Conservation (phyloP, 2,113 vertebrate genomes). For the Mesocricetus auratus region DNA sequence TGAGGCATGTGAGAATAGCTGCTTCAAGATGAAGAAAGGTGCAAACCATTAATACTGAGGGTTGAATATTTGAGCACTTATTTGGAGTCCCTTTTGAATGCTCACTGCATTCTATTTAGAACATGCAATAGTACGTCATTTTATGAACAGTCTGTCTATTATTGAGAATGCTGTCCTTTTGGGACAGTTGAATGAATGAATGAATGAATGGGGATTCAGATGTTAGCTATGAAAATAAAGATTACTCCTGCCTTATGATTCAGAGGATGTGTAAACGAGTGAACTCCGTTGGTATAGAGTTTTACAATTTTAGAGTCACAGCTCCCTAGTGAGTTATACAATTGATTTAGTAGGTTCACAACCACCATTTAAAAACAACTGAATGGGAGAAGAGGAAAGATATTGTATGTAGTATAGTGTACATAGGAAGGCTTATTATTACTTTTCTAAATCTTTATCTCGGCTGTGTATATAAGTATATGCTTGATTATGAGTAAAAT, state of each 20-base stretch:
- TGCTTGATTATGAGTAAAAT: constrained; percentile 8
- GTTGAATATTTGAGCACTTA: constrained; percentile 18
- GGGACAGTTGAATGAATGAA: not conserved
- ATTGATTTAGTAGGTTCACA: not conserved
- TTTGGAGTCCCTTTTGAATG: constrained; percentile 14
- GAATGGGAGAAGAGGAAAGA: not conserved
- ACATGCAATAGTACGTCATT: not conserved
- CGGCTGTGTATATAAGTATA: not conserved
- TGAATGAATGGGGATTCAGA: constrained; percentile 25
- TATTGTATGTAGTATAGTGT: not conserved
- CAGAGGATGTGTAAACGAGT: constrained; percentile 30
- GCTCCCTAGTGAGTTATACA: not conserved
- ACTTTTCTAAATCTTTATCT: not conserved
- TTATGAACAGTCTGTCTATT: constrained; percentile 1
- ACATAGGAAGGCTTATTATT: not conserved
- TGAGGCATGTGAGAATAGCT: not conserved
- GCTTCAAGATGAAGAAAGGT: constrained; percentile 45
- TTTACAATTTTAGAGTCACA: constrained; percentile 1
- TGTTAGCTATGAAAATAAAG: constrained; percentile 16
- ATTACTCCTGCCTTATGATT: not conserved
- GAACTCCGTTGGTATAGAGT: not conserved
- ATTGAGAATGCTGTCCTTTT: not conserved
- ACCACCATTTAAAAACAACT: constrained; percentile 12
- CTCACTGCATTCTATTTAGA: constrained; percentile 52
- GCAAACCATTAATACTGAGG: constrained; percentile 4